Percentiles rank a stretch among this genome's conserved stretches.
Evolutionary conservation across 2,797 vertebrate genomes (phyloP).

Genomic region (Thamnophis elegans): DNA sequence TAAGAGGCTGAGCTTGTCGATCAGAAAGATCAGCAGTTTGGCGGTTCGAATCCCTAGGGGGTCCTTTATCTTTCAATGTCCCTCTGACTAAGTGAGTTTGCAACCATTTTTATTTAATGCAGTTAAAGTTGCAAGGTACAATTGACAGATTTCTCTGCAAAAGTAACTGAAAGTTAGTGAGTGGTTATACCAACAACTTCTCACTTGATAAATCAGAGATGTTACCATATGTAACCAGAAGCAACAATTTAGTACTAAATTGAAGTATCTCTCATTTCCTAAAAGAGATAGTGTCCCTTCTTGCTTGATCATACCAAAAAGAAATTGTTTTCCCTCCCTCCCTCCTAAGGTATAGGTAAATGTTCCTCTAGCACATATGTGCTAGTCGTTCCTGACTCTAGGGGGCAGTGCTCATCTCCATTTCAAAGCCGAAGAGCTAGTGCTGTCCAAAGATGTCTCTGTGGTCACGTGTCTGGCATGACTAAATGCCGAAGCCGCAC

Average conservation of each 20-base stretch:
- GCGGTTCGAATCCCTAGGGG: too few relatives aligned
- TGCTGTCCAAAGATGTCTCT: too few relatives aligned
- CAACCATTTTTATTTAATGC: neutral
- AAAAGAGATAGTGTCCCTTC: neutral
- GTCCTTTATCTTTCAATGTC: neutral
- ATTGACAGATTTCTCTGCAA: neutral
- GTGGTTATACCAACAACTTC: neutral
- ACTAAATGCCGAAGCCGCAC: too few relatives aligned
- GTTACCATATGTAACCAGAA: neutral
- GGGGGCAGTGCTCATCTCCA: too few relatives aligned
- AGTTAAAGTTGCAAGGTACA: neutral
- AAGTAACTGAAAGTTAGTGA: neutral
- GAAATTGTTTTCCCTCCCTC: neutral
- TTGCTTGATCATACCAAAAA: neutral
- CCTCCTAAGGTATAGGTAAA: neutral
- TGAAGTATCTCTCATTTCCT: neutral
- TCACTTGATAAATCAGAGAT: neutral
- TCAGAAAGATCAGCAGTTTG: too few relatives aligned
- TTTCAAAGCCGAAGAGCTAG: too few relatives aligned
- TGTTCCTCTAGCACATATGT: too few relatives aligned
- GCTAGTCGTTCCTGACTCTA: too few relatives aligned
- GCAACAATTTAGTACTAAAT: neutral
- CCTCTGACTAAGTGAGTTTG: neutral
- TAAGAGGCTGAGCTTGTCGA: too few relatives aligned
- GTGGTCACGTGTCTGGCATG: too few relatives aligned